Base-by-base conservation (phyloP, 2,797 vertebrate genomes). In the Luscinia luscinia region DNA sequence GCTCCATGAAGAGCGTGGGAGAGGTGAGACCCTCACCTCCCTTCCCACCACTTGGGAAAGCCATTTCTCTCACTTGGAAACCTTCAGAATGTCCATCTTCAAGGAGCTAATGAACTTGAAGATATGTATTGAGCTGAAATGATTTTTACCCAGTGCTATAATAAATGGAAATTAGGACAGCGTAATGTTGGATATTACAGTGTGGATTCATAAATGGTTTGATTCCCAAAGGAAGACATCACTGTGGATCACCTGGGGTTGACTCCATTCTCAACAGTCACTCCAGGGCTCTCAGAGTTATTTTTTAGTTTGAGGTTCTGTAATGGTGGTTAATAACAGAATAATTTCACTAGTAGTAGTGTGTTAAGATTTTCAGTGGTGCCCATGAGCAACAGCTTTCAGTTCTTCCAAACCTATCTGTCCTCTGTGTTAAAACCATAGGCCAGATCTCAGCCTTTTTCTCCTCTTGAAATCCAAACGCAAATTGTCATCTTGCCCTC, bases 1-100 rank as follows among this genome's bases (percentile, higher is more conserved):
- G 98, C 79, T 98, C 99, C 72, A 99, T 99, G 99, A 99, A 99
- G 97, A 99, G 99, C 28, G 99, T 99, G 21, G 99, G 99, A 96
- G 99, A 99, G 98, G 99, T 99, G 92, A 95, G 97, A 23, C 58
- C 38, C 6, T 57, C 58, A 5, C 11, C 30, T 72, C 26, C 46
- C 16, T 8, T 82, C 48, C 19, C 14, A 26, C 43, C 19, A 21
- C 32, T 19, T 55, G 38, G 40, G 17, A 67, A 58, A 84, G 30
- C 36, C 0, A 58, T 66, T 74, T 69, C 30, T 83, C 22, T 46
- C 62, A 15, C 69, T 26, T 49, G 27, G 40, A 75, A 79, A 20
- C 27, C 9, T 13, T 87, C 59, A 41, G 40, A 38, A 16, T 51
- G 9, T 49, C 28, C 61, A 0, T 40, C n/a, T 87, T 91, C 26